Percentiles rank a stretch among this genome's conserved stretches.
phyloP scores from a whole-genome alignment of 2,113 vertebrate genomes.

The Mastomys coucha region DNA sequence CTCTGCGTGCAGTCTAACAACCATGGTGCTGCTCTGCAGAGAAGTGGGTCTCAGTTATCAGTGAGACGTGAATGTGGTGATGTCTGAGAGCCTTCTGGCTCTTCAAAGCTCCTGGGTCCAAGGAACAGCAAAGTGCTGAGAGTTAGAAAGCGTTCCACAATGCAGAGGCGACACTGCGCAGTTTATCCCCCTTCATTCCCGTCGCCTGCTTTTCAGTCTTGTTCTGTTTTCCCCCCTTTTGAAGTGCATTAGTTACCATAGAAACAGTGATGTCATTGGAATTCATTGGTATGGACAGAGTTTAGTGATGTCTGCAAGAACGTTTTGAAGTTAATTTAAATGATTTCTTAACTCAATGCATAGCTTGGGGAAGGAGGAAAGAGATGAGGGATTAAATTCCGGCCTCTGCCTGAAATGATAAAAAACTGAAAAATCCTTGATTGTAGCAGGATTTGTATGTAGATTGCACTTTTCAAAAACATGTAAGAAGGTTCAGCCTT shows the following conservation, averaged over 20 bases:
- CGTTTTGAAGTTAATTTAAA: slow-evolving; percentile 78
- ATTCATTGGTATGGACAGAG: slow-evolving; percentile 77
- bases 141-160: slow-evolving; percentile 66
- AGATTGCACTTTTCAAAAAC: slow-evolving; percentile 7
- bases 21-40: neutral
- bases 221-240: slow-evolving; percentile 61
- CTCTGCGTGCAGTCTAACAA: neutral
- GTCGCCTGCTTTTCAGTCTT: slow-evolving; percentile 59
- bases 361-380: slow-evolving; percentile 38
- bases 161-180: slow-evolving; percentile 56
- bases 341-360: slow-evolving; percentile 63
- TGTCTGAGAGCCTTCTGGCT: neutral
- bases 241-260: slow-evolving; percentile 80
- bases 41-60: neutral
- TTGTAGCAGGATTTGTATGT: slow-evolving; percentile 42
- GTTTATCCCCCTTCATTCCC: slow-evolving; percentile 72
- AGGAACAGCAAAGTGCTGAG: slow-evolving; percentile 62
- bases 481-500: slow-evolving; percentile 17
- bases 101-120: slow-evolving; percentile 44
- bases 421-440: slow-evolving; percentile 27
- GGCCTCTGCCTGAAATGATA: slow-evolving; percentile 51
- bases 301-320: slow-evolving; percentile 75
- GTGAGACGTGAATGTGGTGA: slow-evolving; percentile 39
- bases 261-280: slow-evolving; percentile 76
- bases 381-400: slow-evolving; percentile 57